Base-by-base conservation (phyloP, 2,888 invertebrate genomes). In the Linnaemya vulpina region DNA sequence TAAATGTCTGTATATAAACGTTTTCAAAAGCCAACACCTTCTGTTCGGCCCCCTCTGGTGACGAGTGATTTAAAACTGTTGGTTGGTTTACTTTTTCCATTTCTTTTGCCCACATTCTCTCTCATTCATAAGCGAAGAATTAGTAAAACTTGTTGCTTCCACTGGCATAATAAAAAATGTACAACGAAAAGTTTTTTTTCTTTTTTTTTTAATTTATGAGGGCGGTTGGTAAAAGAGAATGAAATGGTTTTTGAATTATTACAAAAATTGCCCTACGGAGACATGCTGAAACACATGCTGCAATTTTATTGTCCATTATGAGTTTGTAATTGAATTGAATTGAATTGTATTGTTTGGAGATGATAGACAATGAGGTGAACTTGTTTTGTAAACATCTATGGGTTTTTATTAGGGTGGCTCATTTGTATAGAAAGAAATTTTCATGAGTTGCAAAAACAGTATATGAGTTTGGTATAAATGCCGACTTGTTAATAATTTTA, bases 81-180 rank as follows among this genome's bases (percentile, higher is more conserved):
- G 5, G 30, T 30, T 30, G 5, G 30, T 30, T 30, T 30, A 30
- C 30, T 30, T 30, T 58, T 62, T 80, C 67, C 46, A 17, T 40
- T 17, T 30, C 40, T 49, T 53, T 55, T 40, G 43, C 43, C 15
- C 53, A 49, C 51, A 17, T 63, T 63, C 20, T 53, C 49, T 68
- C 7, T 53, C 80, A 60, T 76, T 82, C 76, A 82, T 58, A 76
- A 82, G 58, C 35, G 58, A 82, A 60, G 25, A 71, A 70, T 78
- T 71, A 82, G 82, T 51, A 71, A 13, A 30, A 85, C 85, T 85
- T 85, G 85, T 85, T 85, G 85, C 82, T 75, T 75, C 38, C 71
- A 40, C 46, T 25, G 35, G n/a, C 53, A 70, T n/a, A 25, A 55
- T n/a, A n/a, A 22, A 10, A 46, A 30, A 43, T 35, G 13, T 51